Conservation (phyloP, 1,140 invertebrate genomes). For the Andricus grossulariae region DNA sequence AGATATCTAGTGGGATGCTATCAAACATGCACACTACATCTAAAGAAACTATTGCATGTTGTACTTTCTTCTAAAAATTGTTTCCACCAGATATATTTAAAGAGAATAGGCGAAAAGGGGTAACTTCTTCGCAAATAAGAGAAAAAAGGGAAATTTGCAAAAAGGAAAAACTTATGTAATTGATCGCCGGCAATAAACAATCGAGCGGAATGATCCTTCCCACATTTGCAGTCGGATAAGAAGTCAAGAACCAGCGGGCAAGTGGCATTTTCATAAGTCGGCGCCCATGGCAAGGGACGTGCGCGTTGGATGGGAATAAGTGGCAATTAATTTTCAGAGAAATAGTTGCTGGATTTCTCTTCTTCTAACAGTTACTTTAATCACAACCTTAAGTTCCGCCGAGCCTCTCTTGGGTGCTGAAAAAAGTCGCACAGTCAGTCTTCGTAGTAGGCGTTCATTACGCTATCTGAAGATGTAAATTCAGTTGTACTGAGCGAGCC, state of each 20-base stretch:
- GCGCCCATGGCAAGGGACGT: constrained; percentile 6
- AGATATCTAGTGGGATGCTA: too few relatives aligned
- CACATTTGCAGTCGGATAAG: neutral
- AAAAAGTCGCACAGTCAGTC: neutral
- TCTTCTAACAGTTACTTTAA: constrained; percentile 2
- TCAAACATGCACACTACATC: too few relatives aligned
- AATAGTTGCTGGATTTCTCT: neutral
- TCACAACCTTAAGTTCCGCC: neutral
- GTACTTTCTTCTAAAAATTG: too few relatives aligned
- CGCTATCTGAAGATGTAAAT: constrained; percentile 1
- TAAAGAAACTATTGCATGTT: too few relatives aligned
- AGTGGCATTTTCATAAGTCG: neutral
- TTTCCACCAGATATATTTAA: too few relatives aligned
- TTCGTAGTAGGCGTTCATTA: constrained; percentile 12
- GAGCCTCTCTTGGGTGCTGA: neutral
- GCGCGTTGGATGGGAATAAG: constrained; percentile 9
- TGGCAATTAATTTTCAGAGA: neutral
- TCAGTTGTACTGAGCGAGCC: neutral
- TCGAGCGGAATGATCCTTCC: neutral
- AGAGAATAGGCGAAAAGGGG: too few relatives aligned
- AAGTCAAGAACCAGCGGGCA: neutral
- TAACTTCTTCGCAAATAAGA: too few relatives aligned
- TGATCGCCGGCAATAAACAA: neutral
- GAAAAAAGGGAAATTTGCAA: too few relatives aligned
- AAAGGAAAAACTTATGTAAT: neutral